Conservation (phyloP, 2,113 vertebrate species). For the Pyrgilauda ruficollis region DNA sequence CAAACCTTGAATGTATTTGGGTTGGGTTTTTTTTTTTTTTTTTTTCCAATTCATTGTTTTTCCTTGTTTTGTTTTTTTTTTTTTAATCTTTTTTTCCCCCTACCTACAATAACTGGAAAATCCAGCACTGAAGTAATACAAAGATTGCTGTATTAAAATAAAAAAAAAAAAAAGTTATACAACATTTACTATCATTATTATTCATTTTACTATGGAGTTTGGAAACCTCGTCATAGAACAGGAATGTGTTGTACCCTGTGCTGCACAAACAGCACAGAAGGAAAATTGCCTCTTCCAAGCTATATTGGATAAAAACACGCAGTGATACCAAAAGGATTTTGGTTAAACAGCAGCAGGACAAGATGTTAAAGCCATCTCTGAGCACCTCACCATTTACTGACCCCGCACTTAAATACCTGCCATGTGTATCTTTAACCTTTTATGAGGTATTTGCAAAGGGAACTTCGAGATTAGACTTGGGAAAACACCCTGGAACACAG, state of each 20-base stretch:
- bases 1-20: background rate
- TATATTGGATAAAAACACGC: accelerated
- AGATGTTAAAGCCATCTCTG: background rate
- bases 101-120: background rate
- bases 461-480: background rate
- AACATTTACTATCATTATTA: conserved; percentile 39
- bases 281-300: background rate
- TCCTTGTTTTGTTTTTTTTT: background rate
- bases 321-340: background rate
- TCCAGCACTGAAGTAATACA: background rate
- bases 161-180: background rate
- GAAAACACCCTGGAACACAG: background rate
- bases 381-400: background rate
- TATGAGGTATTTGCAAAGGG: background rate
- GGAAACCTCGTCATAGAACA: conserved; percentile 12
- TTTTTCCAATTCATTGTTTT: accelerated
- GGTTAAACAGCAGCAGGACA: background rate
- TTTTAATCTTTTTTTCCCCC: background rate
- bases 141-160: background rate
- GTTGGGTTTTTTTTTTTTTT: background rate
- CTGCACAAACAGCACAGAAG: conserved; percentile 19
- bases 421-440: background rate
- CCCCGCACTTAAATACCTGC: background rate
- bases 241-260: conserved; percentile 31
- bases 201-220: conserved; percentile 18